Percentiles rank a stretch among this genome's conserved stretches.
Conservation (phyloP, 2,797 vertebrate species). For the Rhadinocentrus ornatus region DNA sequence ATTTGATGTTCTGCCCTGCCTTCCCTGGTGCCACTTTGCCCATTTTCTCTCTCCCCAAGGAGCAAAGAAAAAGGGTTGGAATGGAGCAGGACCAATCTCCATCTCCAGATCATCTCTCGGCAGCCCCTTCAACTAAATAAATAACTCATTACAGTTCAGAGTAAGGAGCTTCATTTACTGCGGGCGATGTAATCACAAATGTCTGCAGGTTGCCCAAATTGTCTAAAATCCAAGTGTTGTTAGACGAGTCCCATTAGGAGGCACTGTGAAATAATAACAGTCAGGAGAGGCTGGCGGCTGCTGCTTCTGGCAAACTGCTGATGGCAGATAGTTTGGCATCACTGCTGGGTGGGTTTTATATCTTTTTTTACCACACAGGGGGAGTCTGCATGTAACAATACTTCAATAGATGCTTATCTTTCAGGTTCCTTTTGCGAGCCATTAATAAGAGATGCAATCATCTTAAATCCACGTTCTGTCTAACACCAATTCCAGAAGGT, state of each 20-base stretch:
- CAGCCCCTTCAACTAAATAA: constrained; percentile 85
- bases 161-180: constrained; percentile 83
- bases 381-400: constrained; percentile 17
- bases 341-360: background rate
- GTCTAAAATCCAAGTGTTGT: constrained; percentile 76
- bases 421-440: constrained; percentile 1
- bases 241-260: constrained; percentile 74
- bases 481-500: constrained; percentile 35
- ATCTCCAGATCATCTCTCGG: constrained; percentile 84
- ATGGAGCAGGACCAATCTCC: constrained; percentile 72
- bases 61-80: constrained; percentile 59
- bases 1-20: constrained; percentile 74
- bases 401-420: background rate
- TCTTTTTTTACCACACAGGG: constrained; percentile 19
- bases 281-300: constrained; percentile 55
- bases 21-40: constrained; percentile 80
- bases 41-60: constrained; percentile 80
- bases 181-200: constrained; percentile 81
- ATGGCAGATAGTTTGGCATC: constrained; percentile 45
- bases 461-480: constrained; percentile 29
- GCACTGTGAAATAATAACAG: constrained; percentile 69
- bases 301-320: constrained; percentile 51
- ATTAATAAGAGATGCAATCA: constrained; percentile 13
- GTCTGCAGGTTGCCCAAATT: constrained; percentile 77
- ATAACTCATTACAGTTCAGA: constrained; percentile 86